Conservation (phyloP, 1,140 invertebrate species). For the Ooceraea biroi region DNA sequence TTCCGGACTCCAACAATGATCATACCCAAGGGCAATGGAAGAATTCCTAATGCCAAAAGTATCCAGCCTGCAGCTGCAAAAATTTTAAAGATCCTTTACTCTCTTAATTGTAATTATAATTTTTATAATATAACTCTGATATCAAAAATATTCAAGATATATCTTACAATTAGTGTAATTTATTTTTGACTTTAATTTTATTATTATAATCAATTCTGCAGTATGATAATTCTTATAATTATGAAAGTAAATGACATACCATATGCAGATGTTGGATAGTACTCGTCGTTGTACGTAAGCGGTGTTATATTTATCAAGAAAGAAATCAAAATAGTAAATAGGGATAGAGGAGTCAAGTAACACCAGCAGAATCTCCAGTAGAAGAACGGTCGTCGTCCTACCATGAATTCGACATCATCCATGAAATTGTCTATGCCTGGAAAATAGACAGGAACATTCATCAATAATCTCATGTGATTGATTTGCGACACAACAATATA, state of each 20-base stretch:
- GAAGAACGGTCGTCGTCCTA: slow-evolving; percentile 88
- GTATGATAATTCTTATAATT: background rate
- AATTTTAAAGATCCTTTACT: background rate
- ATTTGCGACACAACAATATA: slow-evolving; percentile 87
- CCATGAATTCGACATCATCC: slow-evolving; percentile 90
- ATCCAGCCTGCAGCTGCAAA: slow-evolving; percentile 61
- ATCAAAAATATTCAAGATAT: background rate
- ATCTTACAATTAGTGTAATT: background rate
- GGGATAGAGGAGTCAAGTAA: slow-evolving; percentile 90
- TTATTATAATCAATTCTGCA: background rate
- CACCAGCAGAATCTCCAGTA: slow-evolving; percentile 94
- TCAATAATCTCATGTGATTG: slow-evolving; percentile 86
- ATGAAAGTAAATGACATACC: slow-evolving; percentile 37
- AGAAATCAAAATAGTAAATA: slow-evolving; percentile 89
- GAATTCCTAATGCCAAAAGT: slow-evolving; percentile 56
- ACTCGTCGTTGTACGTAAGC: slow-evolving; percentile 58
- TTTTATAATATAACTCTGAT: background rate
- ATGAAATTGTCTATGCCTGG: slow-evolving; percentile 88
- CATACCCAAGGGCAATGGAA: slow-evolving; percentile 61
- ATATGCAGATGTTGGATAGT: slow-evolving; percentile 65
- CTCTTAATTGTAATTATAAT: slow-evolving; percentile 5
- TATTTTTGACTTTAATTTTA: background rate
- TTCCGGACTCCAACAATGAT: slow-evolving; percentile 43
- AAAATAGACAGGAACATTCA: slow-evolving; percentile 87
- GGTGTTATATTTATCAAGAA: slow-evolving; percentile 85